Evolutionary conservation across 64 coral and sea anemone species (phyloP).

Genomic region (Dendronephthya gigantea): DNA sequence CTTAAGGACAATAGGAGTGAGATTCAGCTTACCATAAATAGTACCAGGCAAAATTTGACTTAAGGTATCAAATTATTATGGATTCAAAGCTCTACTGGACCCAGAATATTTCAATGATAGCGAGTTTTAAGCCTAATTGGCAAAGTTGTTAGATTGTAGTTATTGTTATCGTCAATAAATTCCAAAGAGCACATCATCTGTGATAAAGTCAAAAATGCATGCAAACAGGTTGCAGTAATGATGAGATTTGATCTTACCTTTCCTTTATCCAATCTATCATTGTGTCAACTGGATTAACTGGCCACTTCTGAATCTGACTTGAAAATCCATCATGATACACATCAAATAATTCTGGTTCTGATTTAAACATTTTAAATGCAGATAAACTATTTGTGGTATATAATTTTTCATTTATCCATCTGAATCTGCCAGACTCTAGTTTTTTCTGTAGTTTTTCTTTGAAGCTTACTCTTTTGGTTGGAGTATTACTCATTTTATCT

Average conservation of each 20-base stretch:
- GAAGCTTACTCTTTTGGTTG: conserved; percentile 23
- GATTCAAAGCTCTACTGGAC: too few species aligned
- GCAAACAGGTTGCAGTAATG: too few species aligned
- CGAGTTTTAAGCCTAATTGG: too few species aligned
- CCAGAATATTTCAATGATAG: too few species aligned
- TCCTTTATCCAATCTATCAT: conserved; percentile 79
- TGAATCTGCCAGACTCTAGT: conserved; percentile 76
- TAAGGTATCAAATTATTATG: too few species aligned
- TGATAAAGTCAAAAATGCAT: too few species aligned
- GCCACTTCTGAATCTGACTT: conserved; percentile 74
- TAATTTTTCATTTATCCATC: conserved; percentile 90
- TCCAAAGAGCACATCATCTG: too few species aligned
- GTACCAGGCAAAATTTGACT: too few species aligned
- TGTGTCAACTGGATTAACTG: conserved; percentile 75
- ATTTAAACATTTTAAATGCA: conserved; percentile 58
- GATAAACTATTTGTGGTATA: conserved; percentile 67
- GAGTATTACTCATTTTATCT: background rate
- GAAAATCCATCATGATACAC: conserved; percentile 79
- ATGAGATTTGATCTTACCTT: conserved; percentile 39
- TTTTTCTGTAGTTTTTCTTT: conserved; percentile 70
- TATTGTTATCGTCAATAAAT: too few species aligned
- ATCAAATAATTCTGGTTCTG: conserved; percentile 68
- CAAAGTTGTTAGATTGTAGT: too few species aligned
- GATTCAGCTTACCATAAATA: too few species aligned
- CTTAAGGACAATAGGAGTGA: too few species aligned